Evolutionary conservation across 2,888 invertebrate species (phyloP).

Genomic region (Tinea pellionella): DNA sequence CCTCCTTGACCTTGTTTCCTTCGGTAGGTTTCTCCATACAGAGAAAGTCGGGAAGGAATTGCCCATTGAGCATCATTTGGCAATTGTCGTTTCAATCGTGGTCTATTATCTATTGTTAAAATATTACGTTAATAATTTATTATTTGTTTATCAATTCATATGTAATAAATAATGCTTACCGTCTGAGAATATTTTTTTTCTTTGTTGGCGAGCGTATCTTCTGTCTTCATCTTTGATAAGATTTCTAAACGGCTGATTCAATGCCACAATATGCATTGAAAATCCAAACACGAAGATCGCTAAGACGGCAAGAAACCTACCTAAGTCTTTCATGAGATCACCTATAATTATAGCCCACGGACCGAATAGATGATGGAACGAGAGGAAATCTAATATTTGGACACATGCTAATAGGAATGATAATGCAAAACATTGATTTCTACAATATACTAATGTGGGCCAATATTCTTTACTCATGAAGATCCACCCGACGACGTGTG

Average conservation of each 20-base stretch:
- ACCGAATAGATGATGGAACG: slow-evolving; percentile 98
- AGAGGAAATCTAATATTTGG: slow-evolving; percentile 96
- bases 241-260: slow-evolving; percentile 93
- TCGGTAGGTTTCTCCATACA: slow-evolving; percentile 64
- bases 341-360: slow-evolving; percentile 99
- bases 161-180: slow-evolving; percentile 65
- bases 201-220: slow-evolving; percentile 65
- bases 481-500: slow-evolving; percentile 86
- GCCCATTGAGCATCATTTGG: slow-evolving; percentile 46
- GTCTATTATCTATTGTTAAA: slow-evolving; percentile 40
- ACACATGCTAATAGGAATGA: slow-evolving; percentile 96
- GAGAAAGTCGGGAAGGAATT: slow-evolving; percentile 26
- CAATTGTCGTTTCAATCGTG: slow-evolving; percentile 55
- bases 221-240: slow-evolving; percentile 72
- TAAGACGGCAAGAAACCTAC: slow-evolving; percentile 96
- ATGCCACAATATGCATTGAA: slow-evolving; percentile 95
- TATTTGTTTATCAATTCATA: background rate
- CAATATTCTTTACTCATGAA: slow-evolving; percentile 77
- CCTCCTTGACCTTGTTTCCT: slow-evolving; percentile 74
- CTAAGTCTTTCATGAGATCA: slow-evolving; percentile 91
- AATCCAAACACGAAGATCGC: slow-evolving; percentile 99
- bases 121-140: slow-evolving; percentile 7
- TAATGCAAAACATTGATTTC: slow-evolving; percentile 97
- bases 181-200: slow-evolving; percentile 75
- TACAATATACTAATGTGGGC: slow-evolving; percentile 90